These are phyloP conservation scores for Molossus alvarezi DNA, from an alignment of 2,797 vertebrate species.

Conservation along the genomic window DNA sequence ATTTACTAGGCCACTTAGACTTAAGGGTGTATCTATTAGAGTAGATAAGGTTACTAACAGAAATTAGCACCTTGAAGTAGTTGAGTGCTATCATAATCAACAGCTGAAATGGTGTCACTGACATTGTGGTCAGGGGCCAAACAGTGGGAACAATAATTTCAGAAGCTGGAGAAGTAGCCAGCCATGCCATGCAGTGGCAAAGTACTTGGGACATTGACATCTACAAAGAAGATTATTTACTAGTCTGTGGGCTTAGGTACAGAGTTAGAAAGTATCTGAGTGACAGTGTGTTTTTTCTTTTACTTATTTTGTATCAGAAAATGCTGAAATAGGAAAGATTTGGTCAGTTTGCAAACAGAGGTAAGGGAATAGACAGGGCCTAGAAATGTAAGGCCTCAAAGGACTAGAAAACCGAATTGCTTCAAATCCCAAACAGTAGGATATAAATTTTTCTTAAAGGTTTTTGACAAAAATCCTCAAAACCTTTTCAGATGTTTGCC, in stretches of 20 bases:
- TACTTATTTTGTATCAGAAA: conserved; percentile 20
- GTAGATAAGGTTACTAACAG: background rate
- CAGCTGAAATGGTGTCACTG: background rate
- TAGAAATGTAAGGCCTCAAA: background rate
- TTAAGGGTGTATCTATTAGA: background rate
- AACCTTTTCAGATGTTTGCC: background rate
- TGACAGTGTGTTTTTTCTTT: background rate
- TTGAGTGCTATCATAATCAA: background rate
- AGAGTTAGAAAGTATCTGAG: background rate
- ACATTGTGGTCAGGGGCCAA: background rate
- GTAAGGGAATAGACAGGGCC: background rate
- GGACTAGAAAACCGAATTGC: background rate
- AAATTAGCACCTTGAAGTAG: background rate
- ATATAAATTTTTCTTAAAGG: background rate
- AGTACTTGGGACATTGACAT: background rate
- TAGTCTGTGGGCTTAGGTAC: background rate
- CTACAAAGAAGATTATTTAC: background rate
- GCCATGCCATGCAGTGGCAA: background rate
- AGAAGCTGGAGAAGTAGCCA: background rate
- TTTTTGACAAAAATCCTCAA: background rate
- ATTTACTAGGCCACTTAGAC: background rate
- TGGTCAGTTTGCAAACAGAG: background rate
- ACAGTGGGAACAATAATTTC: background rate
- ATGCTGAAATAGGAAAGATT: background rate
- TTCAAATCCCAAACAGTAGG: background rate